Evolutionary conservation across 2,888 invertebrate species (phyloP), one percentile per base, ranked within the genome.

Genomic region (Meta bourneti): DNA sequence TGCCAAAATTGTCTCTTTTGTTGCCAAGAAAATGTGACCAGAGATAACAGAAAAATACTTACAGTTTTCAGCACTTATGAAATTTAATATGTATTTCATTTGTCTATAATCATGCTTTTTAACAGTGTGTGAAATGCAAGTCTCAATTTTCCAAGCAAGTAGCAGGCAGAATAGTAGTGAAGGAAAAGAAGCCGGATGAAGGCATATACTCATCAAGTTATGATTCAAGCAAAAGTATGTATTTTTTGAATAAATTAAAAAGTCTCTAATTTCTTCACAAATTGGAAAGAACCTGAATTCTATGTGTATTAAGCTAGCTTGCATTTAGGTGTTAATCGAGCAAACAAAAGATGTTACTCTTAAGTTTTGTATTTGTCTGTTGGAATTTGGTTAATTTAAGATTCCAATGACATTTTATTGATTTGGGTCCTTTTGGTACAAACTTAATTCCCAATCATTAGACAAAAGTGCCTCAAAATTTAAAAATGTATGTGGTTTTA

Each of bases 61-160:
- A 34, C 4, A 2, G 34, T 81, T 19, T 81, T 34, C 11, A 9
- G 61, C 61, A 61, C 34, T 87, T 61, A 8, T 48, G 13, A 49
- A 19, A 20, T 13, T 51, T 78, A 69, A 49, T 69, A 34, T 51
- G 7, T 78, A 19, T 72, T 34, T 83, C 1, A 13, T 20, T 48
- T 11, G n/a, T 34, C 34, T 52, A 11, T 48, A 82, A 70, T 70
- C 13, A 71, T 83, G 6, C 7, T 72, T 34, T 19, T 16, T 83
- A 78, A 16, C 34, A 91, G 91, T 91, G 91, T 34, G n/a, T 91
- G 7, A 91, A 91, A 54, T 91, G 91, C 72, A 82, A 87, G 11
- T 91, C 91, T 34, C 78, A 86, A 7, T 91, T 91, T 87, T 91
- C 91, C 7, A 91, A 83, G 9, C 83, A 83, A 91, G 72, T 79